Evolutionary conservation across 2,888 invertebrate genomes (phyloP).

Genomic region (Idaea biselata): DNA sequence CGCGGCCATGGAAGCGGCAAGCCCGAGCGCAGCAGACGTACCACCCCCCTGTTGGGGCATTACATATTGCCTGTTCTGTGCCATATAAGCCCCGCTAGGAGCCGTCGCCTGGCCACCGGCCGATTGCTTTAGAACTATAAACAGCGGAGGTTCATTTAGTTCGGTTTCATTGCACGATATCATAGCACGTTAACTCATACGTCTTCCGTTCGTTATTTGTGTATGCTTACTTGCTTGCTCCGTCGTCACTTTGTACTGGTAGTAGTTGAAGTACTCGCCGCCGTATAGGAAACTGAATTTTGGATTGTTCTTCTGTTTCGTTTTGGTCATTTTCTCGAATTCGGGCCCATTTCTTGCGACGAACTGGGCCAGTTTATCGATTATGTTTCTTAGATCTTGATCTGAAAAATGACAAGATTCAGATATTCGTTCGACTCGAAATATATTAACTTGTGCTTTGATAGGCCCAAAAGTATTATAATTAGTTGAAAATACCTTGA

Average conservation of each 20-base stretch:
- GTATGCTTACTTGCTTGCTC: conserved; percentile 94
- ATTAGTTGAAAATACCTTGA: conserved; percentile 70
- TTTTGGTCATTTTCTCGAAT: conserved; percentile 99
- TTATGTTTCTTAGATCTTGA: conserved; percentile 96
- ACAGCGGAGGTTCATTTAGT: conserved; percentile 80
- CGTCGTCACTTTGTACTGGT: conserved; percentile 96
- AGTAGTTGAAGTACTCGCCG: conserved; percentile 97
- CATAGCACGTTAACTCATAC: conserved; percentile 63
- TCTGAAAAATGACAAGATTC: conserved; percentile 77
- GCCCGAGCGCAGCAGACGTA: conserved; percentile 79
- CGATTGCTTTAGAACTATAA: conserved; percentile 89
- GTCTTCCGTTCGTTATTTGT: conserved; percentile 54
- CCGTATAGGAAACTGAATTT: conserved; percentile 98
- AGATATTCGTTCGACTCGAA: not conserved
- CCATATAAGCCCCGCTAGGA: conserved; percentile 78
- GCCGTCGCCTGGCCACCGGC: conserved; percentile 77
- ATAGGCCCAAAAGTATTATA: not conserved
- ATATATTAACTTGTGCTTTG: not conserved
- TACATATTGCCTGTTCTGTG: conserved; percentile 81
- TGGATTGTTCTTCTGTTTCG: conserved; percentile 98
- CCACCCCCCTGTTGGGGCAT: conserved; percentile 79
- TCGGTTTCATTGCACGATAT: conserved; percentile 55
- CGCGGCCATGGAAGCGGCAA: conserved; percentile 76
- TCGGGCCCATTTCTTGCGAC: conserved; percentile 99
- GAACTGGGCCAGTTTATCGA: conserved; percentile 99